Conservation (phyloP, 2,797 vertebrate genomes). For the Phoeniculus purpureus region DNA sequence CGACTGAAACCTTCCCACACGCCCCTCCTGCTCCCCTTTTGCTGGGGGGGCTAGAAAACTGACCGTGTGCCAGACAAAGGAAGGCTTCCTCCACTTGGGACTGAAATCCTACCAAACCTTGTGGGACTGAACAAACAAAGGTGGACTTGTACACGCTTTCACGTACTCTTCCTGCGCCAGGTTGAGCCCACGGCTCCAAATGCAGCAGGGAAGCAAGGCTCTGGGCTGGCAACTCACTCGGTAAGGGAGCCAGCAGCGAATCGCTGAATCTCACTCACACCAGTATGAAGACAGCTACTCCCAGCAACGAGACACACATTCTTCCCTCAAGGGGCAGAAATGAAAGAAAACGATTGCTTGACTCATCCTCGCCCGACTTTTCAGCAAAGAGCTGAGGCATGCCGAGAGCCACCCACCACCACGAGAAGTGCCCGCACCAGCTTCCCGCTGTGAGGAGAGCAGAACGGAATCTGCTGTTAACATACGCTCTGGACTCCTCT, state of each 20-base stretch:
- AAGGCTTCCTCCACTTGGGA: not conserved
- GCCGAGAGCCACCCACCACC: not conserved
- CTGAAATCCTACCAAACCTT: not conserved
- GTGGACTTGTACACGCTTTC: not conserved
- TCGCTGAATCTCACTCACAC: not conserved
- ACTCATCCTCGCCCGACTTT: conserved; percentile 16
- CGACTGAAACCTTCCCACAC: not conserved
- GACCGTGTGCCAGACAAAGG: not conserved
- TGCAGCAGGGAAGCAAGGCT: not conserved
- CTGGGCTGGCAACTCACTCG: not conserved
- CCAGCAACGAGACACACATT: not conserved
- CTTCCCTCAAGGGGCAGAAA: not conserved
- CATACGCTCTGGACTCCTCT: not conserved
- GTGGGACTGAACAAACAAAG: not conserved
- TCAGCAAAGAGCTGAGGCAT: not conserved
- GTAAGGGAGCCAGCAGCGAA: not conserved
- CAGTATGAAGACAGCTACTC: not conserved
- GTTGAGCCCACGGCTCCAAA: not conserved
- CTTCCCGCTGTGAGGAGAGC: not conserved
- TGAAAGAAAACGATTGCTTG: conserved; percentile 35
- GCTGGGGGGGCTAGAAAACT: not conserved
- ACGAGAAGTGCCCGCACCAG: fast-evolving
- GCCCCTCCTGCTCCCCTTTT: fast-evolving
- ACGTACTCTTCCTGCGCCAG: not conserved
- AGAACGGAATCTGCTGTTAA: not conserved